phyloP scores from a whole-genome alignment of 2,113 vertebrate species.

The Chloebia gouldiae region DNA sequence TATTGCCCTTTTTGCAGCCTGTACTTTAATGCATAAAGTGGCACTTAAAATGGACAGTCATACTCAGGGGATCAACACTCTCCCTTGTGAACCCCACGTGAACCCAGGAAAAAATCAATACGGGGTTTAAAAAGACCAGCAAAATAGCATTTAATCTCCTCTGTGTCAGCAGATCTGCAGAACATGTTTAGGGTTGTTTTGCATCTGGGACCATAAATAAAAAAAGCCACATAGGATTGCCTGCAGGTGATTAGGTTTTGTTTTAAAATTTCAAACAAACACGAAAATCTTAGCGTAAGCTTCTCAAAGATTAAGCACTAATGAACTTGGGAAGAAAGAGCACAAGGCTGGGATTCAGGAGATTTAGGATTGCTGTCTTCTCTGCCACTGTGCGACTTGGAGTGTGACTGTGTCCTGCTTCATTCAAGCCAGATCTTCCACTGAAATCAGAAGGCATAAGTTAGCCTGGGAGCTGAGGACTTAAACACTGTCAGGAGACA shows the following conservation, averaged over 20 bases:
- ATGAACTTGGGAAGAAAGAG: background rate
- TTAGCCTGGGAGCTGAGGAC: background rate
- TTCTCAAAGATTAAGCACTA: background rate
- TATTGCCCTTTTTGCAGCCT: background rate
- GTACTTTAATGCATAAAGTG: background rate
- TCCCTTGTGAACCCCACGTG: background rate
- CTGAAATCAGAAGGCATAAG: background rate
- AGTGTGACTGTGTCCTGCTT: background rate
- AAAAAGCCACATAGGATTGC: background rate
- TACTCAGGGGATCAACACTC: background rate
- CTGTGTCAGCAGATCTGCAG: background rate
- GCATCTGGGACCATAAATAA: background rate
- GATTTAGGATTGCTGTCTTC: background rate
- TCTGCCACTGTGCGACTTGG: background rate
- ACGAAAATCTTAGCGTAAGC: background rate
- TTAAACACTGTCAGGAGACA: accelerated
- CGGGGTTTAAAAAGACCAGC: background rate
- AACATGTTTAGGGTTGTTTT: background rate
- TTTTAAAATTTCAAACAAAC: conserved; percentile 27
- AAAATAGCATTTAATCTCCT: background rate
- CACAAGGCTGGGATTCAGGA: background rate
- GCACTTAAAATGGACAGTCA: background rate
- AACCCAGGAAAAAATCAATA: background rate
- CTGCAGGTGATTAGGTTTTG: background rate
- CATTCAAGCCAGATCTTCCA: background rate